Percentiles rank a stretch among this genome's conserved stretches.
Evolutionary conservation across 1,140 invertebrate genomes (phyloP).

Genomic region (Neelides sp.): DNA sequence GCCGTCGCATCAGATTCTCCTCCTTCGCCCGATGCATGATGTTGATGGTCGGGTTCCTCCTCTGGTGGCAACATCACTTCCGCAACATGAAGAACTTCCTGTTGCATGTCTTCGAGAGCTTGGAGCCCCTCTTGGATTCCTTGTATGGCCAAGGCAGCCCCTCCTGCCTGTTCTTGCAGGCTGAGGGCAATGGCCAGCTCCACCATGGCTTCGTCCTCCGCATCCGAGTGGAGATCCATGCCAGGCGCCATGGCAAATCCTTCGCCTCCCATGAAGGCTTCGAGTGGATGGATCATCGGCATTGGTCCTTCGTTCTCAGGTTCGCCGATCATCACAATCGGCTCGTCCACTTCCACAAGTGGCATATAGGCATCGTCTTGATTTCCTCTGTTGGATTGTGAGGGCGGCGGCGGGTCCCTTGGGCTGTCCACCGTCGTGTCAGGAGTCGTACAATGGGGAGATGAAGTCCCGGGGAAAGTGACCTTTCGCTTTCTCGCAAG

Average conservation of each 20-base stretch:
- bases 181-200: slow-evolving; percentile 89
- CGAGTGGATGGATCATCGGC: slow-evolving; percentile 43
- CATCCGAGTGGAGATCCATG: slow-evolving; percentile 77
- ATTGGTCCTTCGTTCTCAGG: slow-evolving; percentile 24
- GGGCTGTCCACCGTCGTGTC: slow-evolving; percentile 23
- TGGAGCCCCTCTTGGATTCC: slow-evolving; percentile 40
- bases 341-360: slow-evolving; percentile 29
- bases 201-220: slow-evolving; percentile 90
- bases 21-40: slow-evolving; percentile 43
- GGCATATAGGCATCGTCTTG: slow-evolving; percentile 11
- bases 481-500: slow-evolving; percentile 22
- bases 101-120: slow-evolving; percentile 37
- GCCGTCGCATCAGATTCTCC: slow-evolving; percentile 66
- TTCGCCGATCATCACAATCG: slow-evolving; percentile 26
- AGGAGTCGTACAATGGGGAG: slow-evolving; percentile 27
- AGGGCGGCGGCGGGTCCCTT: slow-evolving; percentile 7
- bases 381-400: neutral
- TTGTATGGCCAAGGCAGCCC: slow-evolving; percentile 40
- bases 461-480: slow-evolving; percentile 26
- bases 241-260: slow-evolving; percentile 43
- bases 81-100: slow-evolving; percentile 31
- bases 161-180: slow-evolving; percentile 57
- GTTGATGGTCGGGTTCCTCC: slow-evolving; percentile 24
- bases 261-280: slow-evolving; percentile 51
- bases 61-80: slow-evolving; percentile 28